Base-by-base conservation (phyloP, 2,797 vertebrate species). In the Thalassophryne amazonica region DNA sequence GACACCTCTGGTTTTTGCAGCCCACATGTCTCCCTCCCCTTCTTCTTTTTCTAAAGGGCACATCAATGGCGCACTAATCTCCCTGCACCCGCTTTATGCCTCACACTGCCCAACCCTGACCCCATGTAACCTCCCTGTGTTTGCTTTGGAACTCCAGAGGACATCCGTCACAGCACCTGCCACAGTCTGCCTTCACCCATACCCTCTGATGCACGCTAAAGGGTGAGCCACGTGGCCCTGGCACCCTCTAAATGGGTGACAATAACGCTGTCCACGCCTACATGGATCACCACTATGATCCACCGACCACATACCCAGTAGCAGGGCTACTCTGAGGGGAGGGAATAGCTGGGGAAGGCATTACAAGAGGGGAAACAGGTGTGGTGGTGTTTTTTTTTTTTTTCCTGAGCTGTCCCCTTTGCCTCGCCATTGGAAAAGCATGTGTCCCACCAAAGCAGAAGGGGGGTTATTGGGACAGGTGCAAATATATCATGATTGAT, bases 81-180 rank as follows among this genome's bases (percentile, higher is more conserved):
- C 60, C 38, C 17, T 39, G 50, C 75, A 63, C 73, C 57, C 39
- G 19, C 48, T 63, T 45, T 67, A 64, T 77, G 60, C 71, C 73
- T 58, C 67, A 49, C 63, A 49, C 59, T 50, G 73, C 69, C 72
- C 69, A 75, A 68, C 83, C 82, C 84, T 80, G 62, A 77, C 76
- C 76, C 73, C 66, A 68, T 75, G 83, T 78, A 53, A 15, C 70
- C 53, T 71, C 22, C 17, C 66, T 38, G 59, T 84, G 84, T 86
- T 88, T 87, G 69, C 62, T 79, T 87, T 85, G 79, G 83, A 87
- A 82, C 67, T 72, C 57, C 46, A 12, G 23, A 23, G 67, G 42
- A 77, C 81, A 88, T 89, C 78, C 73, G 59, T 89, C 88, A 88
- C 58, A 75, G 60, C 83, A 88, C 86, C 81, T 89, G 88, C 80